phyloP scores from a whole-genome alignment of 2,888 invertebrate genomes.

The Mycalesis mineus region DNA sequence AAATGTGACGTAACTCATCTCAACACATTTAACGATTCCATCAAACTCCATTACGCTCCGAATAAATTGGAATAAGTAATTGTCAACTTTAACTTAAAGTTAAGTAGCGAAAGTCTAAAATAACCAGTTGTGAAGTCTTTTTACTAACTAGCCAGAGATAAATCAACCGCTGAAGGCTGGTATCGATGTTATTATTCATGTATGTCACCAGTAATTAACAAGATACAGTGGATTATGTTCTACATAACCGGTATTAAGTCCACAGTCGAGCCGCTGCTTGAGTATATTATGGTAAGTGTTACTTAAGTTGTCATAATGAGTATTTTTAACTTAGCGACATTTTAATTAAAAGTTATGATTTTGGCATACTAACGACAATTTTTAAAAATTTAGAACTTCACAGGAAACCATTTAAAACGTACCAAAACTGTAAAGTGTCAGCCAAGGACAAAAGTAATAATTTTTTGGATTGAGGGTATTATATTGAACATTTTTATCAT shows the following conservation, averaged over 20 bases:
- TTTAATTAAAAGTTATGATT: too few relatives aligned
- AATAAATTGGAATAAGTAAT: background rate
- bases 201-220: constrained; percentile 4
- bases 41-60: background rate
- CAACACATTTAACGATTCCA: too few relatives aligned
- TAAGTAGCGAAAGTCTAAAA: background rate
- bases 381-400: too few relatives aligned
- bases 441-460: too few relatives aligned
- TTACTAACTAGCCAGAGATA: background rate
- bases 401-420: too few relatives aligned
- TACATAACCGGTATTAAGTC: background rate
- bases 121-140: background rate
- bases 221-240: background rate
- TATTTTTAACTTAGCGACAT: background rate
- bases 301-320: background rate
- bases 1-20: too few relatives aligned
- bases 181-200: constrained; percentile 1
- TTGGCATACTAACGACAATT: too few relatives aligned
- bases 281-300: background rate
- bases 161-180: constrained; percentile 1
- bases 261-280: background rate
- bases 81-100: background rate
- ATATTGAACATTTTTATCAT: too few relatives aligned
- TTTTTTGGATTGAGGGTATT: too few relatives aligned
- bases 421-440: too few relatives aligned